Evolutionary conservation across 2,888 invertebrate species (phyloP), one percentile per base, ranked within the genome.

Genomic region (Marasmarcha lunaedactyla): DNA sequence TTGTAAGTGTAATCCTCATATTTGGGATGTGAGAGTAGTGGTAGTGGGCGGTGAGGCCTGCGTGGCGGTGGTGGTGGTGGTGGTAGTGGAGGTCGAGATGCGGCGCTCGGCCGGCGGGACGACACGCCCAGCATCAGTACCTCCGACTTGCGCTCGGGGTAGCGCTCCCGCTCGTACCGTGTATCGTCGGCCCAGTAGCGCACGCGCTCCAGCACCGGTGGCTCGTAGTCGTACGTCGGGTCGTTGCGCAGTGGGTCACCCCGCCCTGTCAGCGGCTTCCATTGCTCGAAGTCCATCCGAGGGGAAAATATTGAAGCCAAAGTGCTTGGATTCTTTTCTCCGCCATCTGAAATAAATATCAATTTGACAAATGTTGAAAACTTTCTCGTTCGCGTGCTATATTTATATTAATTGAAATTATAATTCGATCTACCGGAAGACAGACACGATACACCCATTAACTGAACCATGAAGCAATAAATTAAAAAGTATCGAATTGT

Each of bases 141-240:
- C 66, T 91, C 90, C 1, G 88, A 87, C 60, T 90, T 90, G 55
- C 88, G 88, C 46, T 85, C 84, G 10, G 74, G 81, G 44, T 68
- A 65, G 42, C 71, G 68, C 39, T 87, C 83, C 10, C 68, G 56
- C 46, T 89, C 88, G 1, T 86, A 72, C 50, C 88, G 85, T 48
- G 84, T 85, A 1, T 90, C 87, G 35, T 90, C 89, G 13, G 89
- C 87, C 93, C 93, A 93, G 59, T 93, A 93, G 52, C 90, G 90
- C 2, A 93, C 93, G 26, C 89, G 78, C 46, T 92, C 92, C 30
- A 93, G 68, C 1, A 91, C 89, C 1, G 93, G 93, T 0, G 93
- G 93, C 41, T 92, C 91, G 62, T 93, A 93, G 61, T 93, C 93
- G 62, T 90, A 93, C 1, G 93, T 93, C 6, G 93, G 93, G 59